Conservation (phyloP, 2,888 invertebrate genomes). For the Drosophila barbarae region DNA sequence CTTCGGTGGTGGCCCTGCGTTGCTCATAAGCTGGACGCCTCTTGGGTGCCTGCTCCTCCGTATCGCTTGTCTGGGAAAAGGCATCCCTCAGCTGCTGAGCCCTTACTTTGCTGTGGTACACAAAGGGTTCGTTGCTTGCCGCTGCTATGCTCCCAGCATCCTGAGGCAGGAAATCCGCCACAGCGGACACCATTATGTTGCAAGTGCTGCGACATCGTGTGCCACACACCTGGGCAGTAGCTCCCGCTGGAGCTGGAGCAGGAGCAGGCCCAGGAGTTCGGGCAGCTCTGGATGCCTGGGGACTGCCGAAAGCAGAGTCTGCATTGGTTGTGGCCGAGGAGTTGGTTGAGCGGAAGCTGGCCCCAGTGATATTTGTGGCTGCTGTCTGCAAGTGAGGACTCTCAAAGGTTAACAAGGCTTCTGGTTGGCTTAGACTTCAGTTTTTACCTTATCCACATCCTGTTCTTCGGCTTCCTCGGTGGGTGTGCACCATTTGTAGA, state of each 20-base stretch:
- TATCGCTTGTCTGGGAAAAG: constrained; percentile 79
- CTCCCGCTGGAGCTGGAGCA: constrained; percentile 25
- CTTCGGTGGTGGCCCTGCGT: constrained; percentile 74
- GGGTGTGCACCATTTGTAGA: constrained; percentile 81
- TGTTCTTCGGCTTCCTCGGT: constrained; percentile 62
- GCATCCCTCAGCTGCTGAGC: constrained; percentile 79
- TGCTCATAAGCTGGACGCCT: constrained; percentile 69
- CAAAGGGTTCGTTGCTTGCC: constrained; percentile 72
- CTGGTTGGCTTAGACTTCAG: background rate
- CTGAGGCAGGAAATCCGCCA: constrained; percentile 69
- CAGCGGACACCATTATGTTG: constrained; percentile 84
- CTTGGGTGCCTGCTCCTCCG: constrained; percentile 73
- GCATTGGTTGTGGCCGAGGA: constrained; percentile 77
- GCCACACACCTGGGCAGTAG: constrained; percentile 67
- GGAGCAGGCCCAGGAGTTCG: constrained; percentile 4
- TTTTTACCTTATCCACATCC: constrained; percentile 55
- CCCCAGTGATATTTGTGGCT: constrained; percentile 56
- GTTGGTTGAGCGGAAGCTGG: constrained; percentile 78
- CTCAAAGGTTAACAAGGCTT: background rate
- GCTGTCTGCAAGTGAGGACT: constrained; percentile 17
- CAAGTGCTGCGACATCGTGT: constrained; percentile 84
- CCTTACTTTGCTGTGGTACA: constrained; percentile 76
- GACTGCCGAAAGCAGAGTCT: constrained; percentile 81
- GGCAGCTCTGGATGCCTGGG: constrained; percentile 66
- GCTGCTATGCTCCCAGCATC: constrained; percentile 12